Conservation (phyloP, 2,113 vertebrate species). For the Platysternon megacephalum region DNA sequence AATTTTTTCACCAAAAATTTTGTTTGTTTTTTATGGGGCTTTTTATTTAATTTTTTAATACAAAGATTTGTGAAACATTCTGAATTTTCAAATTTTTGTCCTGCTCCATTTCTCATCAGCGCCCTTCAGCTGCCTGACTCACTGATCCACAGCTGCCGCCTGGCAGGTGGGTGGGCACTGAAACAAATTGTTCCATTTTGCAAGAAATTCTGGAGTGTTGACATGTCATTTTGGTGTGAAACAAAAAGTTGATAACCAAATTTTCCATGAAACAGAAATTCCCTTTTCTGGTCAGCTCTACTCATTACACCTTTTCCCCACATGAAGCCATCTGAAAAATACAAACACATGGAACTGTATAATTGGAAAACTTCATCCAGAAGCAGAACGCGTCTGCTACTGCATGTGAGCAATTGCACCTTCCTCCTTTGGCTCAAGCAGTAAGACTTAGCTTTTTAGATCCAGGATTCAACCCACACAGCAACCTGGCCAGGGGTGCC, state of each 20-base stretch:
- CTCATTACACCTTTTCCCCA: not conserved
- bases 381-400: not conserved
- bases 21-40: too few relatives aligned
- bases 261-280: not conserved
- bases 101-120: not conserved
- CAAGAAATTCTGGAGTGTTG: not conserved
- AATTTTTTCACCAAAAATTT: too few relatives aligned
- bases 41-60: not conserved
- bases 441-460: constrained; percentile 10
- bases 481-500: not conserved
- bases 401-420: not conserved
- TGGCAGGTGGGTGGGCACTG: not conserved
- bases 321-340: not conserved
- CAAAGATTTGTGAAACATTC: not conserved
- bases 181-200: not conserved
- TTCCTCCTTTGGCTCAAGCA: not conserved
- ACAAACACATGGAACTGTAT: not conserved
- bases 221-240: not conserved
- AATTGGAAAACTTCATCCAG: constrained; percentile 26
- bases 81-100: not conserved
- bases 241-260: not conserved
- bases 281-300: accelerated
- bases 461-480: constrained; percentile 11
- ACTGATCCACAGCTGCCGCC: not conserved
- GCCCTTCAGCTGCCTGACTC: not conserved